Conservation (phyloP, 35 echinoderm and acorn worm genomes). For the Heliocidaris erythrogramma region DNA sequence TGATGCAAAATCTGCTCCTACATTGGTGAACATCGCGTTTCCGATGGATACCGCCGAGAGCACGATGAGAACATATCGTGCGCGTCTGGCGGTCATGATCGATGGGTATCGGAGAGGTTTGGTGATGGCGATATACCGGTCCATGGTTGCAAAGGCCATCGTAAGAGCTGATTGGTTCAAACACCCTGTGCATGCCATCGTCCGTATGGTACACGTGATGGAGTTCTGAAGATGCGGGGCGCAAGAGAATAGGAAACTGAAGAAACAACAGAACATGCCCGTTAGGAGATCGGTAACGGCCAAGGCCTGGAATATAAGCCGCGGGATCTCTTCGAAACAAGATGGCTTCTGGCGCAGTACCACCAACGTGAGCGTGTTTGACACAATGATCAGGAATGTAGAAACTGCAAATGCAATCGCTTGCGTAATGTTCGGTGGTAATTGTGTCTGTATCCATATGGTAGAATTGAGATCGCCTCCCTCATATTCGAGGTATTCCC, state of each 20-base stretch:
- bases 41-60: background rate
- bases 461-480: background rate
- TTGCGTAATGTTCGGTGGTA: background rate
- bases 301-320: slow-evolving; percentile 16
- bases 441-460: background rate
- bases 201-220: slow-evolving; percentile 19
- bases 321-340: slow-evolving; percentile 19
- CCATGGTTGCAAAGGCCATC: slow-evolving; percentile 29
- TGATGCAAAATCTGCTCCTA: background rate
- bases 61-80: background rate
- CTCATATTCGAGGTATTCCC: background rate
- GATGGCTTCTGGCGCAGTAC: background rate
- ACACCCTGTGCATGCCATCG: slow-evolving; percentile 32
- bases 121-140: slow-evolving; percentile 21
- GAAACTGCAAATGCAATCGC: slow-evolving; percentile 10
- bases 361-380: background rate
- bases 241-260: slow-evolving; percentile 23
- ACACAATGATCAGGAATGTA: background rate
- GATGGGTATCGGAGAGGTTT: slow-evolving; percentile 6
- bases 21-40: slow-evolving; percentile 41
- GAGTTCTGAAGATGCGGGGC: slow-evolving; percentile 36
- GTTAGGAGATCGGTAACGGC: slow-evolving; percentile 40
- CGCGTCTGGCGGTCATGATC: background rate
- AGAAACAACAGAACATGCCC: background rate
- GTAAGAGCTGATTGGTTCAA: background rate